phyloP scores from a whole-genome alignment of 2,797 vertebrate genomes.

The Hoplostethus atlanticus region DNA sequence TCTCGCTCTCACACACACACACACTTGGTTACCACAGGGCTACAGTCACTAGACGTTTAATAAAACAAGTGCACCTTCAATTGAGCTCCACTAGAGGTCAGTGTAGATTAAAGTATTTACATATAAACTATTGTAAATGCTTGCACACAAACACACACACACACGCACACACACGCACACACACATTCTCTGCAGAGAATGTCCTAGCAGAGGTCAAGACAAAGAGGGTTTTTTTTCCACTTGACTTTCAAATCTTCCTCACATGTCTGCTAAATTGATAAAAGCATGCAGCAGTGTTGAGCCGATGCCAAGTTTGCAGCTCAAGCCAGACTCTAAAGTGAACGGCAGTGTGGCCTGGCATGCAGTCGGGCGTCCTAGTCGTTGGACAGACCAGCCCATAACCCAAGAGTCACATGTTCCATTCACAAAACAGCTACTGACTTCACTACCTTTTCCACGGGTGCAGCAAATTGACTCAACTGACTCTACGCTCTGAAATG shows the following conservation, averaged over 20 bases:
- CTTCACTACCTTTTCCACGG: not conserved
- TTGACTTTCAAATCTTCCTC: slow-evolving; percentile 57
- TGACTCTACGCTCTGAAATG: not conserved
- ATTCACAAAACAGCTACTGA: slow-evolving; percentile 1
- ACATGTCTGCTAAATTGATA: slow-evolving; percentile 35
- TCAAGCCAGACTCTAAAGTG: slow-evolving; percentile 30
- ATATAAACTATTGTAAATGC: not conserved
- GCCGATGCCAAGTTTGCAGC: slow-evolving; percentile 36
- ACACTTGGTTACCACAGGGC: not conserved
- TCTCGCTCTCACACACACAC: not conserved
- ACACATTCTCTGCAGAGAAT: not conserved
- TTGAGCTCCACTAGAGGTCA: slow-evolving; percentile 77
- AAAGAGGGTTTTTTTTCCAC: not conserved
- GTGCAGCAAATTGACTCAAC: slow-evolving; percentile 19
- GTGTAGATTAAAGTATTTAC: slow-evolving; percentile 67
- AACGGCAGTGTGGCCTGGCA: slow-evolving; percentile 24
- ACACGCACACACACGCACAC: not conserved
- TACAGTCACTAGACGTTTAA: not conserved
- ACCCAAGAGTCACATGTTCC: slow-evolving; percentile 30
- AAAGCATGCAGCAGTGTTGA: slow-evolving; percentile 34
- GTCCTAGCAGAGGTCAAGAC: not conserved
- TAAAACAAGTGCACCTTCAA: slow-evolving; percentile 59
- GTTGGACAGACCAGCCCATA: slow-evolving; percentile 17
- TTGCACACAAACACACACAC: not conserved
- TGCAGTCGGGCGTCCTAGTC: slow-evolving; percentile 2